Conservation (phyloP, 2,797 vertebrate genomes). For the Molothrus aeneus region DNA sequence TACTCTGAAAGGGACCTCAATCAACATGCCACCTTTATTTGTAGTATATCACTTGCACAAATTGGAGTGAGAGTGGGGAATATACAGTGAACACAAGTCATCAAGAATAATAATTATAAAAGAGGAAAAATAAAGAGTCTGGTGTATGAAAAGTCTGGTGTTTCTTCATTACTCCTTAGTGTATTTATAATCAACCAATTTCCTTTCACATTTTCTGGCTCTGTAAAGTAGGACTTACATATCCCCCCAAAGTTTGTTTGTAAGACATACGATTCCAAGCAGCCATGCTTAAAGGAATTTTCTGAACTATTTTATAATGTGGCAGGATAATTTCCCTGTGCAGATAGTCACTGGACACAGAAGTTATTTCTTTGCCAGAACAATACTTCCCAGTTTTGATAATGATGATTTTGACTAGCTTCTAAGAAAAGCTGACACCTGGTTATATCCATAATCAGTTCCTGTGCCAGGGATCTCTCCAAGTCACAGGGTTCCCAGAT, state of each 20-base stretch:
- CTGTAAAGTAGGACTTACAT: slow-evolving; percentile 75
- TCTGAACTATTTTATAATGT: slow-evolving; percentile 19
- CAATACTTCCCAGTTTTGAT: not conserved
- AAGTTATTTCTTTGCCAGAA: not conserved
- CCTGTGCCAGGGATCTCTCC: not conserved
- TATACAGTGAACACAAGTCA: not conserved
- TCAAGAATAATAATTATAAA: slow-evolving; percentile 33
- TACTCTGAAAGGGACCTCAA: slow-evolving; percentile 23
- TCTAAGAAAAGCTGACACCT: not conserved
- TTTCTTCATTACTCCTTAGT: slow-evolving; percentile 73
- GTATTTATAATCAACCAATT: slow-evolving; percentile 74
- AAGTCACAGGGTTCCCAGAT: not conserved
- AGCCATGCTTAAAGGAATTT: slow-evolving; percentile 50
- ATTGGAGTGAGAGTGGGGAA: not conserved
- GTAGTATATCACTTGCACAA: not conserved
- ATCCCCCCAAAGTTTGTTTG: slow-evolving; percentile 75
- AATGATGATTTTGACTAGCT: not conserved
- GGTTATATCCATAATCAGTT: not conserved
- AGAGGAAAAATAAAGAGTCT: slow-evolving; percentile 59
- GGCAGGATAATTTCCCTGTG: slow-evolving; percentile 42
- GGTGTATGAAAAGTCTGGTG: slow-evolving; percentile 37
- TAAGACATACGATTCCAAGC: slow-evolving; percentile 42
- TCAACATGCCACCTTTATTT: not conserved
- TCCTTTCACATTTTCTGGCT: slow-evolving; percentile 80
- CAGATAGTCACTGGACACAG: not conserved